Evolutionary conservation across 1,140 invertebrate genomes (phyloP).

Genomic region (Cotesia typhae): DNA sequence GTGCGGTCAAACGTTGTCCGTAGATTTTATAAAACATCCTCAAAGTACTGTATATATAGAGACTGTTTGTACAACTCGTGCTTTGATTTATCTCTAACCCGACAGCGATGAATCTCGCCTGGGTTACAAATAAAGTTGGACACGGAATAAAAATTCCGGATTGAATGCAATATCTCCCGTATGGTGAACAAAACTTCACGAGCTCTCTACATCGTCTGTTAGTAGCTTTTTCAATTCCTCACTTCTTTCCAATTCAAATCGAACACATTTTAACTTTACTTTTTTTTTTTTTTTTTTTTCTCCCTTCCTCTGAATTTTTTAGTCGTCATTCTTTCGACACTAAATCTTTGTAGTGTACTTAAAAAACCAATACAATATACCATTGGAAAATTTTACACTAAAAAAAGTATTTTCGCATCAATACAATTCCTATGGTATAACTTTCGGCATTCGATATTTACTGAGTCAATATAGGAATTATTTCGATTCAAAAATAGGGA

Average conservation of each 20-base stretch:
- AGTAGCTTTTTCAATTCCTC: constrained; percentile 9
- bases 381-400: no score
- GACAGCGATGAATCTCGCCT: constrained; percentile 3
- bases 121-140: constrained; percentile 20
- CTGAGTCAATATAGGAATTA: no score
- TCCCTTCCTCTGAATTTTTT: no score
- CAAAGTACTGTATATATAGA: constrained; percentile 2
- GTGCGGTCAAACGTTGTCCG: constrained; percentile 1
- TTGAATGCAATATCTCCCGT: constrained; percentile 29
- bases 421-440: no score
- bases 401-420: no score
- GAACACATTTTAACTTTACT: no score
- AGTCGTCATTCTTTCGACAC: no score
- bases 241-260: not conserved
- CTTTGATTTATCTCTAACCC: constrained; percentile 19
- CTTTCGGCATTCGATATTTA: no score
- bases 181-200: constrained; percentile 22
- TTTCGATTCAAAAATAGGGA: no score
- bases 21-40: constrained; percentile 9
- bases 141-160: constrained; percentile 29
- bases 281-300: no score
- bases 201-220: constrained; percentile 9
- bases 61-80: not conserved
- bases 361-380: no score
- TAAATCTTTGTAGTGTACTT: no score